phyloP scores from a whole-genome alignment of 2,888 invertebrate species.

The Loripinus fragilis region DNA sequence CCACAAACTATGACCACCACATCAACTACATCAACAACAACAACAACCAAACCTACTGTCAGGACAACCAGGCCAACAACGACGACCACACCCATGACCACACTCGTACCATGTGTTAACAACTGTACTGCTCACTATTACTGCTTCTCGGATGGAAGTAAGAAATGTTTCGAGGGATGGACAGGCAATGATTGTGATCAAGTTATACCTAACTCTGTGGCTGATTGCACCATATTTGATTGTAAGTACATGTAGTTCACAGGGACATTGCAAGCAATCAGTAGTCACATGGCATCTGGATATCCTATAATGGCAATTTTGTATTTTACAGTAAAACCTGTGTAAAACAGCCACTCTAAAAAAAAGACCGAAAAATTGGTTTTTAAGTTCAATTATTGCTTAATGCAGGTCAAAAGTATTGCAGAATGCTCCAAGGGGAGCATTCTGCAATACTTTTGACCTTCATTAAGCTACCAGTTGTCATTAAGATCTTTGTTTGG shows the following conservation, averaged over 20 bases:
- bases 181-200: conserved; percentile 43
- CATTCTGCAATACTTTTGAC: too few relatives aligned
- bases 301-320: too few relatives aligned
- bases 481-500: too few relatives aligned
- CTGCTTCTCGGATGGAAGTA: conserved; percentile 33
- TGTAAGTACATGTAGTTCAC: conserved; percentile 34
- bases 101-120: conserved; percentile 20
- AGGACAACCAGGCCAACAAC: conserved; percentile 14
- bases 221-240: conserved; percentile 50
- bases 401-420: too few relatives aligned
- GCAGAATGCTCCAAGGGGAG: too few relatives aligned
- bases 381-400: too few relatives aligned
- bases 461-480: too few relatives aligned
- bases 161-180: conserved; percentile 42
- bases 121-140: conserved; percentile 40
- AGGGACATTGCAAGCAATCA: too few relatives aligned
- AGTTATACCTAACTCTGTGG: conserved; percentile 25
- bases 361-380: too few relatives aligned
- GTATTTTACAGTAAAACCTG: too few relatives aligned
- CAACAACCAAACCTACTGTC: not conserved
- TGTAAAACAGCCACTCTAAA: too few relatives aligned
- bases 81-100: conserved; percentile 16
- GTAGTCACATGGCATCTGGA: too few relatives aligned
- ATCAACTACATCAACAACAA: not conserved
- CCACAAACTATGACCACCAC: conserved; percentile 16